A percentile compares a stretch with the other conserved stretches of the same genome.
Evolutionary conservation across 2,888 invertebrate species (phyloP).

Genomic region (Brachylomia viminalis): DNA sequence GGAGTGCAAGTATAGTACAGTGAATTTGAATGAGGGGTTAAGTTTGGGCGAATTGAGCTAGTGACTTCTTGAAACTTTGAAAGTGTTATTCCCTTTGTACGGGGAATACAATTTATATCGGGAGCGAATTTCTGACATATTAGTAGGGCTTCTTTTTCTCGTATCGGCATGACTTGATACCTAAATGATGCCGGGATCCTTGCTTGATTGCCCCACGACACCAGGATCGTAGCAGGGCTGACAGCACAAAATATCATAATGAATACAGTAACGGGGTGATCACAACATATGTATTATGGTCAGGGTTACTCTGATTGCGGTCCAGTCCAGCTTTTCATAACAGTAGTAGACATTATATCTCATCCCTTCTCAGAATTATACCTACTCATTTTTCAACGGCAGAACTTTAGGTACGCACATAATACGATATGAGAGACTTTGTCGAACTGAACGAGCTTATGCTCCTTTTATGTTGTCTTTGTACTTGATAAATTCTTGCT

Average conservation of each 20-base stretch:
- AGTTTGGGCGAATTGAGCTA: background rate
- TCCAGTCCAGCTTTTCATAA: background rate
- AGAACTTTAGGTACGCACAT: background rate
- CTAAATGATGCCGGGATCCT: background rate
- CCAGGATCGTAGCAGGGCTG: background rate
- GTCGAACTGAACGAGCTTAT: conserved; percentile 2
- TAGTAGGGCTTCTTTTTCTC: background rate
- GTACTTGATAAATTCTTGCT: conserved; percentile 34
- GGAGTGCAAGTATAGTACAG: conserved; percentile 7
- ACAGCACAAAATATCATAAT: background rate
- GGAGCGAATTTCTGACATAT: background rate
- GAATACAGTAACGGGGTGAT: background rate
- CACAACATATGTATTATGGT: background rate
- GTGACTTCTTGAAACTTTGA: background rate
- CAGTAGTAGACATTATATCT: background rate
- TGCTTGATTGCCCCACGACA: background rate
- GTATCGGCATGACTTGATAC: background rate
- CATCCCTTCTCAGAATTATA: background rate
- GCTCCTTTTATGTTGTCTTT: conserved; percentile 5
- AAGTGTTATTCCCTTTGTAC: background rate
- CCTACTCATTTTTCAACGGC: background rate
- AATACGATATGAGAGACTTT: background rate
- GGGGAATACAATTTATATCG: background rate
- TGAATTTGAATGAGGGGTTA: background rate
- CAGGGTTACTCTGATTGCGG: background rate